Evolutionary conservation across 2,888 invertebrate genomes (phyloP), one percentile per base, ranked within the genome.

Genomic region (Melanophora roralis): DNA sequence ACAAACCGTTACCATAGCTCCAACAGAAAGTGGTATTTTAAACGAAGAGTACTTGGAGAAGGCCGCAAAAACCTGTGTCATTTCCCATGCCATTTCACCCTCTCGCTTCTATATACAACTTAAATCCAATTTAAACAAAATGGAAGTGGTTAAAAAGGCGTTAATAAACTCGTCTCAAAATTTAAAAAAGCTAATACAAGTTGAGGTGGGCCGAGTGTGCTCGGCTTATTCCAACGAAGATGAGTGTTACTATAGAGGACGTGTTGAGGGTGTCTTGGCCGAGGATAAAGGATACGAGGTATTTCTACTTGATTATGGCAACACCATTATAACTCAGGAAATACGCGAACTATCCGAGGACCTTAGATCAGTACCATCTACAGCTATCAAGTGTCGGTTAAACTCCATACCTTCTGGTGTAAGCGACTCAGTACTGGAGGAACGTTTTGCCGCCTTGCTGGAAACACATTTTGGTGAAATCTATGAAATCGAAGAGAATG

Each of bases 181-280:
- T 0, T 67, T 83, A 62, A 19, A 57, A 0, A 45, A 78, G 11
- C 3, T 86, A 3, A n/a, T 67, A 0, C 51, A 16, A 0, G 83
- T 67, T 9, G 76, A 83, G 21, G 60, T 82, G 0, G 78, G 69
- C 1, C 82, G 72, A 9, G 75, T 87, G 0, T 86, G 86, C 27
- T 47, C 80, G 51, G 85, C 83, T 21, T 88, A 82, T 65, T 84
- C 85, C 0, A 73, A 80, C 19, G 94, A 93, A 7, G 97, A 98
- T 87, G 93, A 94, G 21, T 92, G 93, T 81, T 98, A 97, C 96
- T 98, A 98, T 89, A 92, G 98, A 80, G 98, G 96, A 0, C 76
- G 73, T 16, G 78, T 89, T 2, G 77, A 84, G 7, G 93, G 93
- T 84, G 93, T 97, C 5, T 91, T 96, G 27, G 94, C 95, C 83